These are phyloP conservation scores for Sepioteuthis lessoniana DNA, from an alignment of 2,888 invertebrate genomes.

Conservation along the genomic window DNA sequence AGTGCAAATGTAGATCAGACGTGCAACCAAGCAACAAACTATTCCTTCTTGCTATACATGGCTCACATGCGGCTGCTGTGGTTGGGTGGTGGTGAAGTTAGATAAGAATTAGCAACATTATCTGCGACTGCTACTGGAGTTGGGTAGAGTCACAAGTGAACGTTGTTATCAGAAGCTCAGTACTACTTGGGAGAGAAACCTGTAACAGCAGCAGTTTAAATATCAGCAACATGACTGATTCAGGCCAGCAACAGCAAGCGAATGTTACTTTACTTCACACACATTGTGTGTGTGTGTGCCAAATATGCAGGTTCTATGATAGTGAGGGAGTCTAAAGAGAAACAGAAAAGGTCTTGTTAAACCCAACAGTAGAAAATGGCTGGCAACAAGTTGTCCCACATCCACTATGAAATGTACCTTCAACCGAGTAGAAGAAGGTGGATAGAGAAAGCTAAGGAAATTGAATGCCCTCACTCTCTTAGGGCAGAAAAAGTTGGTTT, in stretches of 20 bases:
- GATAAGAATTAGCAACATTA: slow-evolving; percentile 33
- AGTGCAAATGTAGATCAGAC: background rate
- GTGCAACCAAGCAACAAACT: background rate
- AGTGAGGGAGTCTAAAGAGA: no score
- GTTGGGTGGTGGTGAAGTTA: background rate
- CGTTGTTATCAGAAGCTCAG: no score
- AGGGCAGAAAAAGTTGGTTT: no score
- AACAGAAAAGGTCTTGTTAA: no score
- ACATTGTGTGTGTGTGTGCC: background rate
- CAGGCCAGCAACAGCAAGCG: background rate
- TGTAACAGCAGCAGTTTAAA: background rate
- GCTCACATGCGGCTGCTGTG: background rate
- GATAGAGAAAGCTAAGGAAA: no score
- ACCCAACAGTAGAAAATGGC: no score
- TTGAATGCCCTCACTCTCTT: no score
- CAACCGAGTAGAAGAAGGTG: no score
- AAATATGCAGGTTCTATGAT: background rate
- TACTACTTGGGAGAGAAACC: no score
- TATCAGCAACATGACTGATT: background rate
- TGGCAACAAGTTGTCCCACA: no score
- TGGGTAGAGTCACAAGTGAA: no score
- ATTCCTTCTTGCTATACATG: background rate
- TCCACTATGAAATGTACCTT: no score
- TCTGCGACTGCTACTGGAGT: background rate
- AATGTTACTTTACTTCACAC: background rate